These are phyloP conservation scores for Gryon sp. DNA, from an alignment of 1,140 invertebrate genomes.

Conservation along the genomic window DNA sequence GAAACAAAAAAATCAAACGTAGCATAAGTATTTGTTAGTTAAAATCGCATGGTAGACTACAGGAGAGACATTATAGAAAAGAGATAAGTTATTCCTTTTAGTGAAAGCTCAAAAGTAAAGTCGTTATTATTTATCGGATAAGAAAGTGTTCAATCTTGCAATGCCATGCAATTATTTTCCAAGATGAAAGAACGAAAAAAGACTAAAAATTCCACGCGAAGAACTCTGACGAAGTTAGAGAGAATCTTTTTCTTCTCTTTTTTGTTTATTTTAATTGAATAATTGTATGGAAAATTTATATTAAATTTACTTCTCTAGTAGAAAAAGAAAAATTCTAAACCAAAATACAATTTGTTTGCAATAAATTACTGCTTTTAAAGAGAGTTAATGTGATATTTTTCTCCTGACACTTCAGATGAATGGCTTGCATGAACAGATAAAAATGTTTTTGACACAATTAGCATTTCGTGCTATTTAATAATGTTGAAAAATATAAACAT, in stretches of 20 bases:
- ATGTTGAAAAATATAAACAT: too few relatives aligned
- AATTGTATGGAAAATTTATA: background rate
- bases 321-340: background rate
- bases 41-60: constrained; percentile 29
- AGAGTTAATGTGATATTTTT: background rate
- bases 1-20: constrained; percentile 47
- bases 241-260: too few relatives aligned
- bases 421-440: too few relatives aligned
- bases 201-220: constrained; percentile 1
- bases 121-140: constrained; percentile 41
- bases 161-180: constrained; percentile 26
- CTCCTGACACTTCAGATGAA: too few relatives aligned
- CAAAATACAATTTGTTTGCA: background rate
- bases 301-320: background rate
- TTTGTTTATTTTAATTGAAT: constrained; percentile 6
- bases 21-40: constrained; percentile 41
- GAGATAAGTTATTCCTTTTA: constrained; percentile 46
- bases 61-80: constrained; percentile 17
- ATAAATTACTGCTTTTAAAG: background rate
- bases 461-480: too few relatives aligned
- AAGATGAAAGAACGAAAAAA: constrained; percentile 3
- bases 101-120: constrained; percentile 19
- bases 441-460: too few relatives aligned
- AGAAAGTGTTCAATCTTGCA: constrained; percentile 22
- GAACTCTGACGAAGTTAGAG: background rate